Evolutionary conservation across 2,888 invertebrate genomes (phyloP).

Genomic region (Microchrysa polita): DNA sequence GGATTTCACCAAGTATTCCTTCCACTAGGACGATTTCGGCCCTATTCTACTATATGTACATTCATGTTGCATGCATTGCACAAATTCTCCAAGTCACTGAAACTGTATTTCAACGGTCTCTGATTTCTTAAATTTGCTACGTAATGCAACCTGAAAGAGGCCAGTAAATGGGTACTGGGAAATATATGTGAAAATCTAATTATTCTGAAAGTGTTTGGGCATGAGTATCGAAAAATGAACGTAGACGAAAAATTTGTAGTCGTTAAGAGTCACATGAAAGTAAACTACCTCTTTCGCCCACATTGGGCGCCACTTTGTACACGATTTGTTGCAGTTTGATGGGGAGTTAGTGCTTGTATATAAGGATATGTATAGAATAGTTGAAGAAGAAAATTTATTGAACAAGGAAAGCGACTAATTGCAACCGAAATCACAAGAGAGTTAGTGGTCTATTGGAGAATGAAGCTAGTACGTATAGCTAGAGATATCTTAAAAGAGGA

Average conservation of each 20-base stretch:
- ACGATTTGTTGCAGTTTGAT: background rate
- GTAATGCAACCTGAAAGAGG: background rate
- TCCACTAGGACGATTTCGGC: too few species aligned
- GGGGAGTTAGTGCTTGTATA: background rate
- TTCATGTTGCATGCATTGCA: constrained; percentile 12
- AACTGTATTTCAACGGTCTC: background rate
- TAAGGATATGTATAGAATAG: too few species aligned
- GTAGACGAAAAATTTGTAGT: too few species aligned
- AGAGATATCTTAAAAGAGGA: too few species aligned
- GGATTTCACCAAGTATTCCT: too few species aligned
- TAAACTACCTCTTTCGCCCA: constrained; percentile 11
- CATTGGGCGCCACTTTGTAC: constrained; percentile 5
- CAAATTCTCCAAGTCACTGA: background rate
- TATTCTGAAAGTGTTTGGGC: background rate
- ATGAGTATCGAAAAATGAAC: background rate
- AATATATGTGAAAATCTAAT: background rate
- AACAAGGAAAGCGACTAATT: background rate
- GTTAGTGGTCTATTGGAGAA: background rate
- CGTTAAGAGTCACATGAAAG: background rate
- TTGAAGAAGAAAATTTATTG: background rate
- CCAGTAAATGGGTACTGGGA: background rate
- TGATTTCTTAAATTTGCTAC: background rate
- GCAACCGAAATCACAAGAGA: background rate
- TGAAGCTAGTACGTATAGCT: too few species aligned
- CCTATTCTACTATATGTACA: background rate